These are phyloP conservation scores for Hypselothyrea guttata DNA, from an alignment of 2,888 invertebrate species.

Conservation along the genomic window DNA sequence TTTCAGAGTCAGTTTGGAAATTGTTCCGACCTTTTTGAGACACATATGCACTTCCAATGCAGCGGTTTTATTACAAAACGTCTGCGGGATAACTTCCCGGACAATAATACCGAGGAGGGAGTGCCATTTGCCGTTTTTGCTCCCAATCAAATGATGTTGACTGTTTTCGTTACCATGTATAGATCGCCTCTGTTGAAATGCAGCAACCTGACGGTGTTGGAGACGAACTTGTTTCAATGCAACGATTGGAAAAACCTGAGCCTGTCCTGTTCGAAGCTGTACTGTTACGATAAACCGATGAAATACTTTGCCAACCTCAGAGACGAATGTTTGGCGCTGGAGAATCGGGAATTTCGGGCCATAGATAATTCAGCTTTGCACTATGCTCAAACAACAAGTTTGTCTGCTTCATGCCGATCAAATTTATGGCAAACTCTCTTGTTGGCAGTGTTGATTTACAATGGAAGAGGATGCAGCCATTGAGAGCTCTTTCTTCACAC, in stretches of 20 bases:
- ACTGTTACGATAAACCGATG: slow-evolving; percentile 25
- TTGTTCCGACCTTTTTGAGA: slow-evolving; percentile 10
- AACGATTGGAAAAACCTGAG: background rate
- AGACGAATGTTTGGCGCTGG: slow-evolving; percentile 9
- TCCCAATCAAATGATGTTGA: slow-evolving; percentile 2
- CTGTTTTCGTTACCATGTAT: slow-evolving; percentile 25
- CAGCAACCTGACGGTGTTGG: background rate
- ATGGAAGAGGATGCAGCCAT: no score
- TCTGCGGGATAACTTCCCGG: background rate
- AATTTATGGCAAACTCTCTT: background rate
- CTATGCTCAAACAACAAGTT: slow-evolving; percentile 3
- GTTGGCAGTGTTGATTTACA: background rate
- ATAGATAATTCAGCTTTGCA: slow-evolving; percentile 22
- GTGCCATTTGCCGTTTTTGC: slow-evolving; percentile 18
- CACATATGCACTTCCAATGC: slow-evolving; percentile 8
- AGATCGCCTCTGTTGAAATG: slow-evolving; percentile 22
- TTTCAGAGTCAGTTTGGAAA: background rate
- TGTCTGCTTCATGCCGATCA: background rate
- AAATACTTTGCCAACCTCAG: slow-evolving; percentile 20
- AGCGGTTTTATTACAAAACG: background rate
- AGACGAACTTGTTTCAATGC: slow-evolving; percentile 14
- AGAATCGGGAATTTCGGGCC: background rate
- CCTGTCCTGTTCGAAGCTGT: slow-evolving; percentile 5
- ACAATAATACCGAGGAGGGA: background rate
- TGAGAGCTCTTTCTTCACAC: no score